Base-by-base conservation (phyloP, 1,140 invertebrate species). In the Drosophila azteca region DNA sequence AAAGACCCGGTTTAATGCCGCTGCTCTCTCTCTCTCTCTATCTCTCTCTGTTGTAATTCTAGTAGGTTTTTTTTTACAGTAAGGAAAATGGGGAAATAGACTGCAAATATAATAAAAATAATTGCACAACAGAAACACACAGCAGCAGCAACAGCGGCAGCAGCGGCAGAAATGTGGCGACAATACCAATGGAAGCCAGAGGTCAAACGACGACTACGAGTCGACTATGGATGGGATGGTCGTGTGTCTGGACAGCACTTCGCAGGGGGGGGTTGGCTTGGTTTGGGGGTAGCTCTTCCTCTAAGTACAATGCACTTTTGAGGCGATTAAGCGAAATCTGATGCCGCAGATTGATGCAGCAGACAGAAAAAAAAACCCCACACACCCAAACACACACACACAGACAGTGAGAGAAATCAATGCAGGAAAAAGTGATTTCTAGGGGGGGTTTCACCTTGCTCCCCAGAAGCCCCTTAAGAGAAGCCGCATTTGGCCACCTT, bases 261-360 rank as follows among this genome's bases (percentile, higher is more conserved):
- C 4, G 1, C 4, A 11, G 11, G 11, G 11, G 3, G 4, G 0
- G 35, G 11, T n/a, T n/a, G n/a, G n/a, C n/a, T 20, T 20, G 17
- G 1, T 20, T 0, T 20, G 3, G 35, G 11, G 35, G 17, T 0
- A 35, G 9, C 35, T 39, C 35, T 54, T 35, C 50, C 20, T 24
- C 17, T 48, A 74, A 55, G 73, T 69, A 71, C 81, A 78, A 70
- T 85, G 78, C 83, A 85, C 74, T 85, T 87, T 85, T 66, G 60
- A 78, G 78, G 82, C 82, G 78, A 85, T 87, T 85, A 78, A 81
- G 81, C 81, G 81, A 87, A 85, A 82, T 85, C 65, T 75, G 82
- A 87, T 82, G 76, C 69, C 62, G 55, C 43, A 59, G 45, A 58
- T 53, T 39, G 67, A 62, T 35, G 57, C 44, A 73, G 46, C 49